phyloP scores from a whole-genome alignment of 1,140 invertebrate genomes.

The Drosophila pseudoobscura region DNA sequence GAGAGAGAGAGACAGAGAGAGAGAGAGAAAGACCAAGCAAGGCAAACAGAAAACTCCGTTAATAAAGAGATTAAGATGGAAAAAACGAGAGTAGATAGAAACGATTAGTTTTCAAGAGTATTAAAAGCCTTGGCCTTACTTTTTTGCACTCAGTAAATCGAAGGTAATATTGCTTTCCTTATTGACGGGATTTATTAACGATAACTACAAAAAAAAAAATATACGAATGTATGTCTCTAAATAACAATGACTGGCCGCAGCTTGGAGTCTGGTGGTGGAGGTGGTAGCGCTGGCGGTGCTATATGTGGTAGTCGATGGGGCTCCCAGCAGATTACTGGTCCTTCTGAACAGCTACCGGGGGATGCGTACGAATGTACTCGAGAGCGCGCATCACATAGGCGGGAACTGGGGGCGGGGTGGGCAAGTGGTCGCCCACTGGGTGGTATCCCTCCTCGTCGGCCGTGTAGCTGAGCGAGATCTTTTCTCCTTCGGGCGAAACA shows the following conservation, averaged over 20 bases:
- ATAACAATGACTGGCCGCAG: constrained; percentile 70
- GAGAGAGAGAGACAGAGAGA: too few species aligned
- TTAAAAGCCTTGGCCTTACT: too few species aligned
- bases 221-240: constrained; percentile 57
- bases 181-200: constrained; percentile 65
- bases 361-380: constrained; percentile 84
- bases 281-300: constrained; percentile 10
- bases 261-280: constrained; percentile 14
- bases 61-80: too few species aligned
- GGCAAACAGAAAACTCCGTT: too few species aligned
- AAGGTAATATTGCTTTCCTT: constrained; percentile 1
- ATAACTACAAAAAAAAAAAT: constrained; percentile 66
- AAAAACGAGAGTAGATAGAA: too few species aligned
- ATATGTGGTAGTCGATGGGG: neutral
- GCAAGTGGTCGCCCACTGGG: constrained; percentile 84
- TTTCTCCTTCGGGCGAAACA: constrained; percentile 83
- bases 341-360: constrained; percentile 73
- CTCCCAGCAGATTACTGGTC: constrained; percentile 58
- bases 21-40: too few species aligned
- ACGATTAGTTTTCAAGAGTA: too few species aligned
- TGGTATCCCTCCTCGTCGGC: constrained; percentile 87
- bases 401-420: constrained; percentile 84
- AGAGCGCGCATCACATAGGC: constrained; percentile 80
- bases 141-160: too few species aligned
- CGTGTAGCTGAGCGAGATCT: constrained; percentile 85